These are phyloP conservation scores for Panthera leo DNA, from an alignment of 2,113 vertebrate genomes.

Conservation along the genomic window DNA sequence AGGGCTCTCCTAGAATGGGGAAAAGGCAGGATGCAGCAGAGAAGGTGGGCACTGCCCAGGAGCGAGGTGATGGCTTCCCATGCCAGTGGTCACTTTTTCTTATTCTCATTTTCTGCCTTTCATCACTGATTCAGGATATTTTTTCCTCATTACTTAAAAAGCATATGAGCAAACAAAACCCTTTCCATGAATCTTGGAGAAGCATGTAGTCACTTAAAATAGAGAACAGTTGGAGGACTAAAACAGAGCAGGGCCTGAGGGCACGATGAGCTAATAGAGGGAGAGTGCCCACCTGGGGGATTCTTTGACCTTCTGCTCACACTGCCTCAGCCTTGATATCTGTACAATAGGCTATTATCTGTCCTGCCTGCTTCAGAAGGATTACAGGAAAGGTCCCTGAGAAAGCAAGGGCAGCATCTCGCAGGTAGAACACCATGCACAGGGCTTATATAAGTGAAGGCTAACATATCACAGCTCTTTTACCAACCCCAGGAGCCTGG, in stretches of 20 bases:
- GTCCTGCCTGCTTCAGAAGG: neutral
- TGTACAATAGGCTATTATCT: accelerated
- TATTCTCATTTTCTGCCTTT: neutral
- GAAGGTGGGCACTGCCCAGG: neutral
- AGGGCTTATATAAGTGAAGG: neutral
- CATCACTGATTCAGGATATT: neutral
- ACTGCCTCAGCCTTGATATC: neutral
- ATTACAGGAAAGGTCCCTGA: neutral
- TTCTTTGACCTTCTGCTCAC: neutral
- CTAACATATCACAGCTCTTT: accelerated
- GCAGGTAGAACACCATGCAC: accelerated
- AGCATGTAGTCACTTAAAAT: neutral
- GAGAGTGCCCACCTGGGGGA: neutral
- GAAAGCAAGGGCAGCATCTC: neutral
- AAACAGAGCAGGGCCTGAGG: neutral
- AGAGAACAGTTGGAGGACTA: neutral
- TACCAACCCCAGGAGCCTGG: accelerated
- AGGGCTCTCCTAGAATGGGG: neutral
- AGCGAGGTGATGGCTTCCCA: neutral
- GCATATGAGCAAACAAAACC: neutral
- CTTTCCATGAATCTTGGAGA: neutral
- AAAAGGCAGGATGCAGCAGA: neutral
- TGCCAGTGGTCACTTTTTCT: neutral
- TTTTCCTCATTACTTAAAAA: neutral
- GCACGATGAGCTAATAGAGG: accelerated